phyloP scores from a whole-genome alignment of 2,888 invertebrate genomes.

The Ypsolopha sequella region DNA sequence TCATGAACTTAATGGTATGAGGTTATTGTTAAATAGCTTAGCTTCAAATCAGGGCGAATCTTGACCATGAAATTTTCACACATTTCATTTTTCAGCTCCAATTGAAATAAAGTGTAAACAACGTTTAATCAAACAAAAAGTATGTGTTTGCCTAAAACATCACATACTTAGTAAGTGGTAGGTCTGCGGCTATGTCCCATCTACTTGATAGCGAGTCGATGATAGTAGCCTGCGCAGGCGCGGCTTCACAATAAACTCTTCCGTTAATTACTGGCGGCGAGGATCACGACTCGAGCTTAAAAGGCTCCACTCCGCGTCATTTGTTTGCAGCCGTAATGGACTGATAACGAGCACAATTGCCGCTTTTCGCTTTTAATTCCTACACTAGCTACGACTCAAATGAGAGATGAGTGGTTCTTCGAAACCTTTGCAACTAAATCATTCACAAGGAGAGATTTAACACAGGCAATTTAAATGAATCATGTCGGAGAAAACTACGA shows the following conservation, averaged over 20 bases:
- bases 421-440: background rate
- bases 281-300: conserved; percentile 62
- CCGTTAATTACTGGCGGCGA: conserved; percentile 53
- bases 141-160: too few species aligned
- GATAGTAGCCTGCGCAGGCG: conserved; percentile 11
- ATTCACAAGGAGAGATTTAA: background rate
- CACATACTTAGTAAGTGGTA: too few species aligned
- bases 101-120: too few species aligned
- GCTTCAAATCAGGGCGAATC: too few species aligned
- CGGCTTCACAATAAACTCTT: conserved; percentile 39
- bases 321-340: conserved; percentile 60
- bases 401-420: background rate
- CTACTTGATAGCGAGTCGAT: too few species aligned
- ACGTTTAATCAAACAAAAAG: too few species aligned
- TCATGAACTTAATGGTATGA: too few species aligned
- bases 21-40: too few species aligned
- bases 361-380: conserved; percentile 28
- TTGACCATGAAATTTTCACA: too few species aligned
- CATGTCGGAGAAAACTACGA: background rate
- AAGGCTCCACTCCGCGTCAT: conserved; percentile 63
- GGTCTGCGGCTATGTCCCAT: too few species aligned
- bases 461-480: background rate
- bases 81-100: too few species aligned
- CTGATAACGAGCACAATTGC: conserved; percentile 55
- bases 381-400: conserved; percentile 6